Percentiles rank a stretch among this genome's conserved stretches.
phyloP scores from a whole-genome alignment of 2,797 vertebrate species.

The Manis crassicaudata region DNA sequence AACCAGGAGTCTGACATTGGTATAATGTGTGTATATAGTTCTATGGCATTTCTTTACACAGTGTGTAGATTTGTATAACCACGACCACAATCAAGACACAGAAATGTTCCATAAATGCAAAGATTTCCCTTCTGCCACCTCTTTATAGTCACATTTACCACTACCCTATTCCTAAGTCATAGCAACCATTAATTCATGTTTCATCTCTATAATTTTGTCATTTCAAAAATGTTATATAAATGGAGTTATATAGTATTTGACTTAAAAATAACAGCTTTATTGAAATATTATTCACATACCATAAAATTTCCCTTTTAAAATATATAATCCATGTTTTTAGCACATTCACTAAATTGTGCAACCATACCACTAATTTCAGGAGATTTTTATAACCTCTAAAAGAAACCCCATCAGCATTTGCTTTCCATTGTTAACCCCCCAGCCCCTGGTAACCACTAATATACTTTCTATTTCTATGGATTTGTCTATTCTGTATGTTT shows the following conservation, averaged over 20 bases:
- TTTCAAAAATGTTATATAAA: background rate
- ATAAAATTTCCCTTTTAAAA: background rate
- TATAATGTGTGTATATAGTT: background rate
- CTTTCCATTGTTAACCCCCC: background rate
- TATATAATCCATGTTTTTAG: background rate
- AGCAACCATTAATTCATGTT: background rate
- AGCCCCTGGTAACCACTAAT: background rate
- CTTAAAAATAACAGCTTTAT: background rate
- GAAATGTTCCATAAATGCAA: background rate
- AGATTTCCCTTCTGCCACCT: background rate
- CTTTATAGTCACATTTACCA: background rate
- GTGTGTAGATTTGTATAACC: background rate
- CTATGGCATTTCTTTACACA: background rate
- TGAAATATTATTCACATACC: background rate
- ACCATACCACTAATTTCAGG: background rate
- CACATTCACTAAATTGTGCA: background rate
- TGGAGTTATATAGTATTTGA: background rate
- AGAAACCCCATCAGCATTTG: background rate
- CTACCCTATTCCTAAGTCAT: background rate
- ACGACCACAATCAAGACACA: background rate
- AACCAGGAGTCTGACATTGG: background rate
- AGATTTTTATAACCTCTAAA: background rate
- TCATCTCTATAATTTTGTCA: background rate
- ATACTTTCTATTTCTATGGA: background rate
- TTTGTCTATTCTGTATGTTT: background rate